Evolutionary conservation across 2,888 invertebrate genomes (phyloP).

Genomic region (Liodrosophila aerea): DNA sequence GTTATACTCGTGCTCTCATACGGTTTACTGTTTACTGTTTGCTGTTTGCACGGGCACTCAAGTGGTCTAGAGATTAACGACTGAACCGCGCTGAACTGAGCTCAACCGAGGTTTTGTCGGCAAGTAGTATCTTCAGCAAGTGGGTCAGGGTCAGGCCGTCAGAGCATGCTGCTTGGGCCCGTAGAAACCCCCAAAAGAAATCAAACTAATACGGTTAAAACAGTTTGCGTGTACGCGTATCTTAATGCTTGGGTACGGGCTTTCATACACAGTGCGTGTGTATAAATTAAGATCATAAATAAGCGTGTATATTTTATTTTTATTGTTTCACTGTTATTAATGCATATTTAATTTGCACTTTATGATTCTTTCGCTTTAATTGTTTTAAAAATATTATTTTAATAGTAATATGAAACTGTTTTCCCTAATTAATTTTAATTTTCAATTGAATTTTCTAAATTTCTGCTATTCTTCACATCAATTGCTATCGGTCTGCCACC

Average conservation of each 20-base stretch:
- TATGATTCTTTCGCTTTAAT: constrained; percentile 22
- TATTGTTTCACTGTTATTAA: constrained; percentile 54
- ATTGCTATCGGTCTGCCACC: background rate
- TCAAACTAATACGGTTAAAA: constrained; percentile 39
- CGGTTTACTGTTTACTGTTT: constrained; percentile 19
- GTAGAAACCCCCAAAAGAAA: constrained; percentile 4
- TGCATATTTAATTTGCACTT: constrained; percentile 54
- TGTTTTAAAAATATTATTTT: constrained; percentile 7
- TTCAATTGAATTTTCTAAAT: too few species aligned
- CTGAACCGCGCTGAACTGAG: constrained; percentile 35
- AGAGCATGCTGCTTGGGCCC: constrained; percentile 50
- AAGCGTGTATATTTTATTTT: constrained; percentile 50
- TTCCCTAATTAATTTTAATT: too few species aligned
- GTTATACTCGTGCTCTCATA: constrained; percentile 37
- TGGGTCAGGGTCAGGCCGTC: constrained; percentile 71
- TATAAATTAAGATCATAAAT: background rate
- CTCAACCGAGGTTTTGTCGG: constrained; percentile 31
- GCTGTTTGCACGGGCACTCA: constrained; percentile 35
- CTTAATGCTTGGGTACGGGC: constrained; percentile 32
- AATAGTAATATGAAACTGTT: too few species aligned
- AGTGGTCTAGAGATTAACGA: constrained; percentile 64
- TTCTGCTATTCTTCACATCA: too few species aligned
- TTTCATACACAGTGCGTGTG: constrained; percentile 45
- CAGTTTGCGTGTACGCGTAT: constrained; percentile 61
- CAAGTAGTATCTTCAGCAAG: constrained; percentile 70